phyloP scores from a whole-genome alignment of 2,113 vertebrate species.

The Lamprotornis superbus region DNA sequence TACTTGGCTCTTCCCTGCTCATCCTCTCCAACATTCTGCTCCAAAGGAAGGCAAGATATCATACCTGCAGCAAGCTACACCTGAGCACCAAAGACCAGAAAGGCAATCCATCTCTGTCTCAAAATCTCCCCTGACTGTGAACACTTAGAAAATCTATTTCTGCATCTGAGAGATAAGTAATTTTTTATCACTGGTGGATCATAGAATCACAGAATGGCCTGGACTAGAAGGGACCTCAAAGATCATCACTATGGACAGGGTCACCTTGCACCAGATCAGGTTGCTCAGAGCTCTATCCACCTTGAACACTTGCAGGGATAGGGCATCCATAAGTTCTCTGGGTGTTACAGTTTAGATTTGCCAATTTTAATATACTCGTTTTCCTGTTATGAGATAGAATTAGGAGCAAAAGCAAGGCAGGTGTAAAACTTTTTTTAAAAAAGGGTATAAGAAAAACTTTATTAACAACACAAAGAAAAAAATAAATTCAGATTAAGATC shows the following conservation, averaged over 20 bases:
- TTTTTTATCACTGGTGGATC: neutral
- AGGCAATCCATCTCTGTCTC: neutral
- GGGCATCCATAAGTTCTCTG: neutral
- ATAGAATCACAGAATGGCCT: neutral
- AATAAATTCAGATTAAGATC: no score
- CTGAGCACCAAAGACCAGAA: neutral
- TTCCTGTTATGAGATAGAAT: no score
- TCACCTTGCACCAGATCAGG: neutral
- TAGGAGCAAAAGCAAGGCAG: no score
- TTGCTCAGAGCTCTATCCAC: neutral
- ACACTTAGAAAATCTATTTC: neutral
- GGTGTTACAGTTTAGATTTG: no score
- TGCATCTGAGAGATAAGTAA: neutral
- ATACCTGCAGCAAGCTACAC: neutral
- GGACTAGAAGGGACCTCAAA: neutral
- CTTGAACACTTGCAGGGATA: neutral
- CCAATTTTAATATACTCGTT: no score
- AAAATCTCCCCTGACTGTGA: neutral
- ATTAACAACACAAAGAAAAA: no score
- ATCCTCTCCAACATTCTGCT: neutral
- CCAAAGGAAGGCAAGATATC: neutral
- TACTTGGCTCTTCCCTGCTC: neutral
- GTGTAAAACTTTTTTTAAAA: no score
- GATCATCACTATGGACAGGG: neutral
- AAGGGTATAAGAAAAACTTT: no score